phyloP scores from a whole-genome alignment of 2,888 invertebrate species.

The Lepetodrilus schrolli region DNA sequence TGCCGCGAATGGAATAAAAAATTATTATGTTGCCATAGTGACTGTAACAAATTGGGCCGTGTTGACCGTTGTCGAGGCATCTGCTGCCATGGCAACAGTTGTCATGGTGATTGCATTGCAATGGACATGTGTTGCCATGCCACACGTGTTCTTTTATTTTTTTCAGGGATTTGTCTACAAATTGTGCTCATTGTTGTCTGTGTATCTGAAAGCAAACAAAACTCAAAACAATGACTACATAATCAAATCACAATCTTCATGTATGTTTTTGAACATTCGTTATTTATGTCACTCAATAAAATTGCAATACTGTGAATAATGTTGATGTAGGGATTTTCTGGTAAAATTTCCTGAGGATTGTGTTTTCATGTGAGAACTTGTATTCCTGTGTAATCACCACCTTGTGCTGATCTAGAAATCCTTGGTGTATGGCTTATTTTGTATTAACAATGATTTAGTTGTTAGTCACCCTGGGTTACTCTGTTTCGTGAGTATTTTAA shows the following conservation, averaged over 20 bases:
- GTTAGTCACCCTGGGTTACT: too few species aligned
- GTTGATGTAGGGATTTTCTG: too few species aligned
- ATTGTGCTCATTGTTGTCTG: conserved; percentile 4
- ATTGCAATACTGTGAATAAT: conserved; percentile 12
- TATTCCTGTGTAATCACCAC: neutral
- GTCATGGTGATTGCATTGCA: conserved; percentile 5
- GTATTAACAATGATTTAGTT: too few species aligned
- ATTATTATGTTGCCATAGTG: too few species aligned
- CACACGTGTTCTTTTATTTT: conserved; percentile 19
- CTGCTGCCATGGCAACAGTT: conserved; percentile 11
- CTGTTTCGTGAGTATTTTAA: too few species aligned
- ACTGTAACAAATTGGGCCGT: too few species aligned
- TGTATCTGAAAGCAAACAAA: neutral
- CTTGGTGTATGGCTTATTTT: neutral
- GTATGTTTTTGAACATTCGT: neutral
- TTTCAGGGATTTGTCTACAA: conserved; percentile 9
- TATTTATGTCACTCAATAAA: neutral
- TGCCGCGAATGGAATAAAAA: too few species aligned
- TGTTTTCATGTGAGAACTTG: too few species aligned
- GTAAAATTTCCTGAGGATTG: too few species aligned
- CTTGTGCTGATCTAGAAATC: conserved; percentile 7
- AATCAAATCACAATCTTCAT: conserved; percentile 8
- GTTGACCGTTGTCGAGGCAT: too few species aligned
- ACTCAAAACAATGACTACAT: conserved; percentile 5
- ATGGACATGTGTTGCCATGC: conserved; percentile 11